Base-by-base conservation (phyloP, 2,113 vertebrate genomes). In the Emydocephalus ijimae region DNA sequence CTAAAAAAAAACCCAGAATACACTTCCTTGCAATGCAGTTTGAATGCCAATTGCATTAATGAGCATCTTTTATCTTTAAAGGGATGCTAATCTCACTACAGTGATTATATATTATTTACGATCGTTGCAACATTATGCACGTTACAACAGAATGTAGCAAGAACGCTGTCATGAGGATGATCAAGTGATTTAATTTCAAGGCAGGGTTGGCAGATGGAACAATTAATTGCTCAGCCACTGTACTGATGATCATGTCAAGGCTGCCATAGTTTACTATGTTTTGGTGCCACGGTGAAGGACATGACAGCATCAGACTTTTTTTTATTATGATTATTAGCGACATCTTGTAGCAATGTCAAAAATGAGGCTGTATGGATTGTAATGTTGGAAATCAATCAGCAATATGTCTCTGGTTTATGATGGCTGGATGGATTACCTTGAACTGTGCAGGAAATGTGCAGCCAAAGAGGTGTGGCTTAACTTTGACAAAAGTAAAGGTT, bases 401-500 rank as follows among this genome's bases (percentile, higher is more conserved):
- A 74, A 20, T 89, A 85, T 89, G 92, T 93, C 74, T 87, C 86
- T 92, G 59, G 69, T 94, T 95, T 96, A 91, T 54, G 59, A 93
- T 52, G 59, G 88, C 90, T 81, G 55, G 24, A n/a, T n/a, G 55
- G 24, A n/a, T n/a, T 93, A 93, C 55, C 87, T 89, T 81, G 0
- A 23, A 93, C 90, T 74, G 29, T 26, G 94, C n/a, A 21, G 89
- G 91, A 89, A 94, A 92, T 54, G 59, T 57, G 45, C 85, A 93
- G 93, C 59, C 74, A 3, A 89, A 50, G 34, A 93, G 43, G 57
- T 24, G 87, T 56, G 69, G 91, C 87, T 94, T 86, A 91, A 54
- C 55, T 93, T 50, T 95, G 92, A 95, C 92, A 95, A 94, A 95
- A 91, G 92, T 74, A 90, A 85, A 88, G 50, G 94, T 92, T 94